Conservation (phyloP, 2,113 vertebrate genomes). For the Xiphophorus maculatus region DNA sequence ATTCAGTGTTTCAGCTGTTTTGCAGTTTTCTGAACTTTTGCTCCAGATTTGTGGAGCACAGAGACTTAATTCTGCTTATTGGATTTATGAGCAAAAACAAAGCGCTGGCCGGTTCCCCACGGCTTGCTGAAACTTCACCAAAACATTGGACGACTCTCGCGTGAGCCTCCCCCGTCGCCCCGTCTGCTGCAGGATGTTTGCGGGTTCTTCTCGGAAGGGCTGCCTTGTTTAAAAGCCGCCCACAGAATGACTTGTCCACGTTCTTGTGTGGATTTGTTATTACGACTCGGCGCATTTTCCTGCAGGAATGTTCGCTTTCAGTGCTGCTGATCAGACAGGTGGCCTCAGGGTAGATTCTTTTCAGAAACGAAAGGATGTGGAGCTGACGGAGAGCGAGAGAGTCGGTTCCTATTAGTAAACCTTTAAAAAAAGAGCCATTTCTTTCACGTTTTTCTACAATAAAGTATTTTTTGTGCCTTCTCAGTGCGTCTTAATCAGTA, state of each 20-base stretch:
- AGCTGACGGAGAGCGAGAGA: background rate
- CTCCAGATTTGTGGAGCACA: too few species aligned
- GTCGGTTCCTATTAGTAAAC: background rate
- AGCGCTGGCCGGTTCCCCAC: background rate
- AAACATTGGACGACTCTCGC: background rate
- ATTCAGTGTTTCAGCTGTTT: too few species aligned
- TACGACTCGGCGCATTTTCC: background rate
- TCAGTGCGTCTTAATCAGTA: background rate
- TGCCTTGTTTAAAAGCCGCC: background rate
- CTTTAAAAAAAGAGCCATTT: background rate
- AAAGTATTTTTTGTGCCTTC: background rate
- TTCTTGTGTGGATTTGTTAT: background rate
- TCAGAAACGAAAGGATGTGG: background rate
- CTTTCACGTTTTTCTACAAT: too few species aligned
- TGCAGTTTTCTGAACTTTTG: too few species aligned
- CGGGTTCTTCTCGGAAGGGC: background rate
- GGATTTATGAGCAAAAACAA: background rate
- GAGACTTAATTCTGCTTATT: too few species aligned
- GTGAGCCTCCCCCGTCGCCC: background rate
- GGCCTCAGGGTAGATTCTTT: background rate
- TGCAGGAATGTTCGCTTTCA: background rate
- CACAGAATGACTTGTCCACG: background rate
- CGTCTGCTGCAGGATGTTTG: background rate
- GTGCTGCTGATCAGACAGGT: background rate
- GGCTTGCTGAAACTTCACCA: background rate